phyloP scores from a whole-genome alignment of 2,113 vertebrate genomes.

The Tricholaema leucomelas region DNA sequence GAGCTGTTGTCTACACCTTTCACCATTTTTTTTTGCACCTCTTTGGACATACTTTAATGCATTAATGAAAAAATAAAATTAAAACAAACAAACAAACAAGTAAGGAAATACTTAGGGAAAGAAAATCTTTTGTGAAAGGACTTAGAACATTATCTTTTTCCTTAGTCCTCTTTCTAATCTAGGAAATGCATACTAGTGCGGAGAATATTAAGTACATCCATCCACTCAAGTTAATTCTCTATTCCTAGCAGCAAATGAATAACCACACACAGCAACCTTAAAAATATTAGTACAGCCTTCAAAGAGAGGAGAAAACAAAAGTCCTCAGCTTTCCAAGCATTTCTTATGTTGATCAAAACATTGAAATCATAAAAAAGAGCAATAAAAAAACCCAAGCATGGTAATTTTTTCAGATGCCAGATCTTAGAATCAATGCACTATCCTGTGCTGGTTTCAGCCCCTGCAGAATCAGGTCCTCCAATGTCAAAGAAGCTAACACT shows the following conservation, averaged over 20 bases:
- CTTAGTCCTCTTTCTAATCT: not conserved
- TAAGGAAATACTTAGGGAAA: not conserved
- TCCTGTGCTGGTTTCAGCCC: not conserved
- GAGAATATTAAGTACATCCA: not conserved
- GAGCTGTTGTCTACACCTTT: not conserved
- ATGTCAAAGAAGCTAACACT: not conserved
- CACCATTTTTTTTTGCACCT: not conserved
- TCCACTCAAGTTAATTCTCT: not conserved
- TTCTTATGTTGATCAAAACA: not conserved
- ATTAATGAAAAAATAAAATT: not conserved
- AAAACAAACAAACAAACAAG: not conserved
- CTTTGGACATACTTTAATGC: not conserved
- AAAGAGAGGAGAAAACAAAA: not conserved
- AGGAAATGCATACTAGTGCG: not conserved
- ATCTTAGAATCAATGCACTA: not conserved
- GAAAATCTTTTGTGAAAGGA: not conserved
- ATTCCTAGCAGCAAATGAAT: not conserved
- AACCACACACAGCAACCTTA: not conserved
- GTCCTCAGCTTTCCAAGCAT: not conserved
- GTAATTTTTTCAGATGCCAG: not conserved
- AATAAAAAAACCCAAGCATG: not conserved
- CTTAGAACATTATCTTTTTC: not conserved
- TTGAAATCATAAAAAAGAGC: not conserved
- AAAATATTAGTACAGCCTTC: not conserved
- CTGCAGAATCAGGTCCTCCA: not conserved